Evolutionary conservation across 2,888 invertebrate species (phyloP).

Genomic region (Drosophila paramelanica): DNA sequence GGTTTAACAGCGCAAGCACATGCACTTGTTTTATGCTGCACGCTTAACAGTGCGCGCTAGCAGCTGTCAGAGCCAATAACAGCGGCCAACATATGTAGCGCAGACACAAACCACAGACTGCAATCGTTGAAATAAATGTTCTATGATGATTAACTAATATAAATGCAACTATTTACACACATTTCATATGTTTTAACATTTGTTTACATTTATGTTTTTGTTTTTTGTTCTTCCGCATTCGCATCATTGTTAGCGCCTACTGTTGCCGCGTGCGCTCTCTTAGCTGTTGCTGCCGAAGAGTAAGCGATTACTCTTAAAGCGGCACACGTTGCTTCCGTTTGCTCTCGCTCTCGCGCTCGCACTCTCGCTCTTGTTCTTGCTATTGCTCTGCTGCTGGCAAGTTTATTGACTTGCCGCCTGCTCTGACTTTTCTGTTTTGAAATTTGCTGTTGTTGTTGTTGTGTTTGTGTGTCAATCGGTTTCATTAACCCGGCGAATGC

Average conservation of each 20-base stretch:
- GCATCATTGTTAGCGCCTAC: conserved; percentile 1
- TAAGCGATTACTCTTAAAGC: conserved; percentile 9
- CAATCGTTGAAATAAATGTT: background rate
- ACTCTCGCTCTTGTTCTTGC: conserved; percentile 15
- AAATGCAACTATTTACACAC: background rate
- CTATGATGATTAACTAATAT: background rate
- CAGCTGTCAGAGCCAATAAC: background rate
- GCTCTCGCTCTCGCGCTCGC: background rate
- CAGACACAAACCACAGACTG: conserved; percentile 3
- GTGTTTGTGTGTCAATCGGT: conserved; percentile 83
- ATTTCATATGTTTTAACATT: background rate
- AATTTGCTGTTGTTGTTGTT: conserved; percentile 35
- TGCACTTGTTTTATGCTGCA: background rate
- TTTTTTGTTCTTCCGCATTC: background rate
- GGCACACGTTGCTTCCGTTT: conserved; percentile 10
- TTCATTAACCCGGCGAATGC: conserved; percentile 83
- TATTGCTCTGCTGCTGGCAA: conserved; percentile 8
- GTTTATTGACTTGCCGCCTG: conserved; percentile 38
- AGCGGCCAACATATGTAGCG: background rate
- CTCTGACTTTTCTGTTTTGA: conserved; percentile 43
- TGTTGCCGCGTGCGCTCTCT: conserved; percentile 16
- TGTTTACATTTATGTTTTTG: background rate
- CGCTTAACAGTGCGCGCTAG: background rate
- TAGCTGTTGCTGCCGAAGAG: conserved; percentile 1
- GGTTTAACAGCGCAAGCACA: background rate